Evolutionary conservation across 1,140 invertebrate species (phyloP), one percentile per base, ranked within the genome.

Genomic region (Drosophila trapezifrons): DNA sequence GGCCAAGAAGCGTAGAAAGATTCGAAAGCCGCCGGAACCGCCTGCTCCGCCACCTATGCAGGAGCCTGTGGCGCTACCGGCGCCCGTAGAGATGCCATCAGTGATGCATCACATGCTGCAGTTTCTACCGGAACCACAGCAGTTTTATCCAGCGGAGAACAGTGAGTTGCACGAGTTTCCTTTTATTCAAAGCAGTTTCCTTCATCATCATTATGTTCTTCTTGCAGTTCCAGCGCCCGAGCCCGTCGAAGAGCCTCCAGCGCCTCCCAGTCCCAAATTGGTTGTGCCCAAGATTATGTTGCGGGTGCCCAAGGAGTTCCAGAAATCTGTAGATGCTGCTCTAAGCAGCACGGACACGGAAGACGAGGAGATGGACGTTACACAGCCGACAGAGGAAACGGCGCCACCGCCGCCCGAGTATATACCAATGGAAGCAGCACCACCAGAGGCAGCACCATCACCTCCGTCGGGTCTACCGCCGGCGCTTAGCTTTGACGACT

Each of bases 201-300:
- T n/a, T 42, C 4, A 66, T 18, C 10, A 4, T 25, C 15, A 4
- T 25, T n/a, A 8, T 35, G 4, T 4, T 52, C 2, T 2, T 4
- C 6, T 18, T 43, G 9, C n/a, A 87, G 83, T 87, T 82, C 83
- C 82, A 86, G 74, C 45, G 15, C 59, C 59, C 8, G 65, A 47
- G 18, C 12, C 59, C 4, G 17, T 69, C 2, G 45, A 51, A 15
- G 65, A 52, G 17, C 25, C 54, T 20, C 55, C 63, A 22, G 45
- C 54, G 32, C 29, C 78, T 12, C 42, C 65, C 40, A 38, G 38
- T 40, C 86, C 78, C 17, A 91, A 84, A 29, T 52, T 91, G 52
- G 83, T 93, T 76, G 93, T 94, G 29, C 93, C 93, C 56, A 94
- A 94, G 78, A 90, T 94, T 12, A 93, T 93, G 73, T 47, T 94